Base-by-base conservation (phyloP, 2,888 invertebrate species). In the Cheilosia soror region DNA sequence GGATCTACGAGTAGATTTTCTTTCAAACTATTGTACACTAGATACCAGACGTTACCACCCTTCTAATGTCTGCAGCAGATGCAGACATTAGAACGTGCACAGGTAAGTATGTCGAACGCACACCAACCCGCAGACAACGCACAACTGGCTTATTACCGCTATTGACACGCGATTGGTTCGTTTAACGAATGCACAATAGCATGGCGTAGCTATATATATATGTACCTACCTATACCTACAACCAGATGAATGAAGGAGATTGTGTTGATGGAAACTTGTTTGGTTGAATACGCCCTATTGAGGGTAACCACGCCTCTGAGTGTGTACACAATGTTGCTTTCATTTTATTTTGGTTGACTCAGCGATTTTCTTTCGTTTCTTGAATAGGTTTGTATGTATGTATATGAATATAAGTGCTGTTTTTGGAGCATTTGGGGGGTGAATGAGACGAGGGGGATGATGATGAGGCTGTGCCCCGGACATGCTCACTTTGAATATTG, bases 331-430 rank as follows among this genome's bases (percentile, higher is more conserved):
- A 63, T 62, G 69, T 76, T 81, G 75, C 76, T 62, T 71, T 81
- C 76, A 72, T 85, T 79, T 85, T 71, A 72, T 85, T 79, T 85
- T 71, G 80, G 62, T 75, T 85, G 73, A 84, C 57, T 84, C 73
- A 84, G 79, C 75, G 58, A 69, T 73, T 75, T 83, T 65, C 15
- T 15, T 73, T 63, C 40, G 20, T 29, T 60, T 44, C 31, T 40
- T 53, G 53, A 44, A 44, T 63, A 33, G 33, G 71, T 53, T 62
- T 40, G 62, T 55, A 44, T 49, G 37, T 47, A 37, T 5, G 29
- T 37, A 37, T 37, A 33, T 33, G 9, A 33, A 37, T 5, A 42
- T 62, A 37, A 33, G 62, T 58, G 51, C 69, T 57, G 63, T 60
- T 77, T 6, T 13, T 53, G 25, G 53, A 66, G 42, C 5, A 42